A percentile compares a stretch with the other conserved stretches of the same genome.
phyloP scores from a whole-genome alignment of 2,113 vertebrate genomes.

The Ictalurus furcatus region DNA sequence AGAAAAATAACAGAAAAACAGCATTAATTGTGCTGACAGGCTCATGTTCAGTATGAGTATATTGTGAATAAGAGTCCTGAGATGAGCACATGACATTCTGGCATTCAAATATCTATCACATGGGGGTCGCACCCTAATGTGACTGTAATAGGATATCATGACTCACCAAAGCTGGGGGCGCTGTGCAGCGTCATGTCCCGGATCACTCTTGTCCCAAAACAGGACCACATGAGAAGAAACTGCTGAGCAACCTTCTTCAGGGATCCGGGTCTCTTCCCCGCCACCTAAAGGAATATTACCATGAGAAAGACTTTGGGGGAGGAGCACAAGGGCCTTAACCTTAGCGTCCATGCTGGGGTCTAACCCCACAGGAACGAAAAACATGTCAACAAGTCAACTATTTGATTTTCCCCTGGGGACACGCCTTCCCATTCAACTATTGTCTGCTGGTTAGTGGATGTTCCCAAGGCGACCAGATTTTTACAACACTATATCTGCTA shows the following conservation, averaged over 20 bases:
- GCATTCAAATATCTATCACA: background rate
- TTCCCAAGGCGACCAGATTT: slow-evolving; percentile 71
- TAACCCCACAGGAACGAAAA: slow-evolving; percentile 77
- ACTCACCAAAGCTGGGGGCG: slow-evolving; percentile 96
- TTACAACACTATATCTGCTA: slow-evolving; percentile 79
- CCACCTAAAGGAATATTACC: slow-evolving; percentile 85
- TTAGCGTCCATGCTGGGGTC: slow-evolving; percentile 67
- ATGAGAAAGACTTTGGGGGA: slow-evolving; percentile 68
- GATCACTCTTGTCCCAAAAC: slow-evolving; percentile 97
- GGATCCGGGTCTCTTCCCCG: slow-evolving; percentile 89
- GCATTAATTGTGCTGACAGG: background rate
- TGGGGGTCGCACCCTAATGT: background rate
- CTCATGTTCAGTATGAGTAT: background rate
- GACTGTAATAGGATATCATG: background rate
- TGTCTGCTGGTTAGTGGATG: slow-evolving; percentile 69
- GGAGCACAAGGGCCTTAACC: slow-evolving; percentile 67
- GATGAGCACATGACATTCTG: background rate
- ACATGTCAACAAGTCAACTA: slow-evolving; percentile 84
- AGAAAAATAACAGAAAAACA: background rate
- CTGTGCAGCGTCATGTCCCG: slow-evolving; percentile 99
- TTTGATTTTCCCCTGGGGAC: slow-evolving; percentile 79
- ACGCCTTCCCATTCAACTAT: slow-evolving; percentile 78
- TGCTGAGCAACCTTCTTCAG: slow-evolving; percentile 97
- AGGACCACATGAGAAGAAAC: slow-evolving; percentile 99
- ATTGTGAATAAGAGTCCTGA: background rate